These are phyloP conservation scores for Daubentonia madagascariensis DNA, from an alignment of 2,113 vertebrate genomes.

Conservation along the genomic window DNA sequence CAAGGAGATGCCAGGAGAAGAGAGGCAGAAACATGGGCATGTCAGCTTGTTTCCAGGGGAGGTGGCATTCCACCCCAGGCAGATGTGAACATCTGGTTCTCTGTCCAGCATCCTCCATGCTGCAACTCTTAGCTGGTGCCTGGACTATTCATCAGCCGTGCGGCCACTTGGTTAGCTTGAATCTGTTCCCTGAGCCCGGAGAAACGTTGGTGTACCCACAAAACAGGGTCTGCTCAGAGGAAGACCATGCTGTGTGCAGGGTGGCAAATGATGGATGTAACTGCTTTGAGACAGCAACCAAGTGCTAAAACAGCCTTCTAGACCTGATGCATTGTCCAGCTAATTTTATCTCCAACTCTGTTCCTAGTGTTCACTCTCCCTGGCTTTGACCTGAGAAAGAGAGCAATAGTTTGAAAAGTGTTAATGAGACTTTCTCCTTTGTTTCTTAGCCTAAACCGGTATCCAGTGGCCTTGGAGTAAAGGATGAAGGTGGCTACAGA, in stretches of 20 bases:
- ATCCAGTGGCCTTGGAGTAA: background rate
- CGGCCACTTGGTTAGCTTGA: background rate
- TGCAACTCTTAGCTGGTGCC: background rate
- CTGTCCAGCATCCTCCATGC: background rate
- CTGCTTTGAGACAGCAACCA: background rate
- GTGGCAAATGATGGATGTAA: background rate
- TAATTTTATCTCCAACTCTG: fast-evolving
- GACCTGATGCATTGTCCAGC: background rate
- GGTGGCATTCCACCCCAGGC: background rate
- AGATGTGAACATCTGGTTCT: background rate
- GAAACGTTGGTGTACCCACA: background rate
- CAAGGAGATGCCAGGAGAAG: background rate
- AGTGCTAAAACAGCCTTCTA: fast-evolving
- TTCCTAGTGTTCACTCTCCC: no score
- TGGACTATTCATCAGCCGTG: background rate
- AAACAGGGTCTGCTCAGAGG: background rate
- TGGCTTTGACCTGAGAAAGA: background rate
- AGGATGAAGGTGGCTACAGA: background rate
- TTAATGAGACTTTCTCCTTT: background rate
- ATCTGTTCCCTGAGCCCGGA: background rate
- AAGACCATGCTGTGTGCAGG: background rate
- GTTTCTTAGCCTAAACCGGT: background rate
- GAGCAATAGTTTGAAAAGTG: background rate
- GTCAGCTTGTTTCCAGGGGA: no score
- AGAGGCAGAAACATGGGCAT: fast-evolving